Evolutionary conservation across 1,140 invertebrate genomes (phyloP).

Genomic region (Telenomus remus): DNA sequence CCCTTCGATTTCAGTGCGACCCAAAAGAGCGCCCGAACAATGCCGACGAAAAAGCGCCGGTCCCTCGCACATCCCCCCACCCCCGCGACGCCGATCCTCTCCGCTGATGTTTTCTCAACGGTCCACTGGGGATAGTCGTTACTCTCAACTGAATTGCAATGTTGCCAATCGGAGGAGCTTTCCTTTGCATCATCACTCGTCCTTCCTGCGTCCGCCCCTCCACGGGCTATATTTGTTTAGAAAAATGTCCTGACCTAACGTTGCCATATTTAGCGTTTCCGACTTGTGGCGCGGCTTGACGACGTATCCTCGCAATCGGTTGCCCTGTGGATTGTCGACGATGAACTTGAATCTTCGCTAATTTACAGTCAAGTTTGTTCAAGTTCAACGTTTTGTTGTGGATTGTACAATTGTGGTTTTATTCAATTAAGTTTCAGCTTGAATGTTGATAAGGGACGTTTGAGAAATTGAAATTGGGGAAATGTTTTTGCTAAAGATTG

Average conservation of each 20-base stretch:
- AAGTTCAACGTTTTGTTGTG: no score
- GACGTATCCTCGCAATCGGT: no score
- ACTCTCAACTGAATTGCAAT: constrained; percentile 36
- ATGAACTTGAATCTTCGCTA: not conserved
- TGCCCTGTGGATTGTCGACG: no score
- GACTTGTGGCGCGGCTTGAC: not conserved
- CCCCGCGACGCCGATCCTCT: no score
- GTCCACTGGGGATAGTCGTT: constrained; percentile 54
- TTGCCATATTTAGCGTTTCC: constrained; percentile 44
- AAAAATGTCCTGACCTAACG: constrained; percentile 49
- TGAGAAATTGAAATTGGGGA: no score
- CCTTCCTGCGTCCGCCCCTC: constrained; percentile 22
- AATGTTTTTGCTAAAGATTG: no score
- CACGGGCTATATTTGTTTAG: constrained; percentile 34
- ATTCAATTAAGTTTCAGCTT: no score
- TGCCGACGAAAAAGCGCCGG: constrained; percentile 25
- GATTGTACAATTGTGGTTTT: no score
- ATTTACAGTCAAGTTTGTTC: no score
- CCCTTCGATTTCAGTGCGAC: constrained; percentile 22
- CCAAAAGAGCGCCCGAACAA: constrained; percentile 14
- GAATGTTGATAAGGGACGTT: no score
- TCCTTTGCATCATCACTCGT: constrained; percentile 42
- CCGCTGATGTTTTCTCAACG: constrained; percentile 50
- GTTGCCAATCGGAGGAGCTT: constrained; percentile 55
- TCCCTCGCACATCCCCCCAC: not conserved